Conservation (phyloP, 2,797 vertebrate species). For the Loris lydekkerianus region DNA sequence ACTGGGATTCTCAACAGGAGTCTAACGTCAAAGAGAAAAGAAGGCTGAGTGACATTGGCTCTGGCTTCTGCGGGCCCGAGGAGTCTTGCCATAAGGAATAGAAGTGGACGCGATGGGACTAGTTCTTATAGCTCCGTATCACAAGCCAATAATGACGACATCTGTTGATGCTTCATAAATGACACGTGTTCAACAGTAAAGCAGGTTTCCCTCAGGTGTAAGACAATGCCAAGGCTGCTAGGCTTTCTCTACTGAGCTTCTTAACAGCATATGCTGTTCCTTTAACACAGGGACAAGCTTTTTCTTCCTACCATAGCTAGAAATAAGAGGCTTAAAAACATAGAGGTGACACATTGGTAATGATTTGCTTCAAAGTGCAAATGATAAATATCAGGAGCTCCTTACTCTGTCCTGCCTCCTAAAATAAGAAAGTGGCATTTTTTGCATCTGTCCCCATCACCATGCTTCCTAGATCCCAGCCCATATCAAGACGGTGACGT, state of each 20-base stretch:
- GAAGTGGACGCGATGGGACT: background rate
- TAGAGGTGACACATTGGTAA: background rate
- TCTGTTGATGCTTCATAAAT: conserved; percentile 21
- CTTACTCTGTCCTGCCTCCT: background rate
- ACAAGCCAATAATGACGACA: background rate
- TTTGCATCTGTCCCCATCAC: background rate
- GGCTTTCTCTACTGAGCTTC: conserved; percentile 9
- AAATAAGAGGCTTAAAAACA: conserved; percentile 57
- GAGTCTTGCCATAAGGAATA: background rate
- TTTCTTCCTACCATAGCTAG: background rate
- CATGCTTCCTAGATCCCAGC: background rate
- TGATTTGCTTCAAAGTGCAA: conserved; percentile 9
- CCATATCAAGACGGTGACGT: background rate
- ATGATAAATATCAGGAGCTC: background rate
- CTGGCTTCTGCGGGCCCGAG: background rate
- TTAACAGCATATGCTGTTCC: background rate
- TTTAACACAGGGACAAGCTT: background rate
- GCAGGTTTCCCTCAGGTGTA: background rate
- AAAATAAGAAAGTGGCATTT: background rate
- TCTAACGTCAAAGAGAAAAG: background rate
- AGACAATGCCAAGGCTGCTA: background rate
- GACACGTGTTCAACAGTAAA: conserved; percentile 6
- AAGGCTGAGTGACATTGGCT: background rate
- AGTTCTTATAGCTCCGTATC: background rate
- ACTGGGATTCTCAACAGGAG: background rate